Evolutionary conservation across 2,797 vertebrate genomes (phyloP).

Genomic region (Notamacropus eugenii): DNA sequence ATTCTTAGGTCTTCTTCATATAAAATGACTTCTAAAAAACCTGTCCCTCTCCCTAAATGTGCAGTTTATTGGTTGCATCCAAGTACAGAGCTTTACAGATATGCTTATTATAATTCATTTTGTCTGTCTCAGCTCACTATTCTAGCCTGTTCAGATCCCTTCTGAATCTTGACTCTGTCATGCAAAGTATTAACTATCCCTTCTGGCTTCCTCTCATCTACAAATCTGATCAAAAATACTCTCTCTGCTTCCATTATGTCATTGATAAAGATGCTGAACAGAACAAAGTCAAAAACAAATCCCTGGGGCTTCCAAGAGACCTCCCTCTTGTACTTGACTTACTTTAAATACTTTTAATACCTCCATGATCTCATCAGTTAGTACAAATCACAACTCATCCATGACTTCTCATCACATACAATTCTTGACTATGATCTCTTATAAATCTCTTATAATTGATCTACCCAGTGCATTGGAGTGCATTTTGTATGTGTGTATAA

Average conservation of each 20-base stretch:
- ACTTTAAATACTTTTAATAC: not conserved
- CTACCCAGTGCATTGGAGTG: not conserved
- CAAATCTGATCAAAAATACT: not conserved
- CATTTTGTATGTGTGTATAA: too few relatives aligned
- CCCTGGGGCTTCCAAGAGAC: not conserved
- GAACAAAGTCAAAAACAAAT: not conserved
- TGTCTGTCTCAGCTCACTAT: not conserved
- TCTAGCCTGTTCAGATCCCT: not conserved
- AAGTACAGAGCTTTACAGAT: not conserved
- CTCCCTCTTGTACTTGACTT: not conserved
- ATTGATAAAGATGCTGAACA: not conserved
- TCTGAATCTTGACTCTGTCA: not conserved
- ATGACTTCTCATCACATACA: not conserved
- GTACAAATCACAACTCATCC: not conserved
- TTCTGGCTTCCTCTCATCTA: not conserved
- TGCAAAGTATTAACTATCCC: not conserved
- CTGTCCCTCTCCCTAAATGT: not conserved
- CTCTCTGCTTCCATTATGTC: not conserved
- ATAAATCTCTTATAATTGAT: not conserved
- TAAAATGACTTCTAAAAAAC: not conserved
- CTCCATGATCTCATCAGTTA: not conserved
- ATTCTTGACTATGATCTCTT: not conserved
- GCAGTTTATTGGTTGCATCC: not conserved
- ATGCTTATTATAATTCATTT: not conserved
- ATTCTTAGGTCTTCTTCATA: not conserved